Percentiles rank a stretch among this genome's conserved stretches.
phyloP scores from a whole-genome alignment of 30 jellyfish, hydroid and myxozoan genomes.

The Turritopsis dohrnii region DNA sequence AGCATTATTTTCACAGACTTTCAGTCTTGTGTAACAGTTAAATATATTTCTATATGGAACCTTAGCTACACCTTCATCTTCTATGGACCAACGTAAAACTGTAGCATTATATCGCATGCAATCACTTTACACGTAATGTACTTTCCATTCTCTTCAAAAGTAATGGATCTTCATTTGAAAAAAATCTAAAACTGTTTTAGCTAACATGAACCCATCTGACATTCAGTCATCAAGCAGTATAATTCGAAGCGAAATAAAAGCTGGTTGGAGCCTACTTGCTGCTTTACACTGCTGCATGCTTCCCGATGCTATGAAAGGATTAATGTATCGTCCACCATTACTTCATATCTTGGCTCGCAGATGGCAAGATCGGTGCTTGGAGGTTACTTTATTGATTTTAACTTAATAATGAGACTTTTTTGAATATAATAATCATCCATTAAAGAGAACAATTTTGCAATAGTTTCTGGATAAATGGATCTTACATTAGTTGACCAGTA shows the following conservation, averaged over 20 bases:
- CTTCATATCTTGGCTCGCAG: constrained; percentile 89
- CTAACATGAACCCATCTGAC: not conserved
- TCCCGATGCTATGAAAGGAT: constrained; percentile 94
- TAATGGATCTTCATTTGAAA: no score
- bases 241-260: constrained; percentile 76
- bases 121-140: no score
- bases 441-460: not conserved
- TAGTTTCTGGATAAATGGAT: no score
- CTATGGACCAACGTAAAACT: no score
- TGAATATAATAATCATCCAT: no score
- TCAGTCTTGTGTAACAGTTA: no score
- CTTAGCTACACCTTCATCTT: no score
- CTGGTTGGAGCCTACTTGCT: constrained; percentile 97
- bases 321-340: constrained; percentile 84
- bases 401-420: not conserved
- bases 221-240: constrained; percentile 18
- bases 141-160: no score
- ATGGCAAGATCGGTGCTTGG: constrained; percentile 98
- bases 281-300: constrained; percentile 88
- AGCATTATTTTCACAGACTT: no score
- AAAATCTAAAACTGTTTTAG: no score
- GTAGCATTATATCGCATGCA: no score
- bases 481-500: not conserved
- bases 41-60: no score
- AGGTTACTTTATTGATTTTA: constrained; percentile 39